phyloP scores from a whole-genome alignment of 2,113 vertebrate genomes.

The Dendrocopos noguchii region DNA sequence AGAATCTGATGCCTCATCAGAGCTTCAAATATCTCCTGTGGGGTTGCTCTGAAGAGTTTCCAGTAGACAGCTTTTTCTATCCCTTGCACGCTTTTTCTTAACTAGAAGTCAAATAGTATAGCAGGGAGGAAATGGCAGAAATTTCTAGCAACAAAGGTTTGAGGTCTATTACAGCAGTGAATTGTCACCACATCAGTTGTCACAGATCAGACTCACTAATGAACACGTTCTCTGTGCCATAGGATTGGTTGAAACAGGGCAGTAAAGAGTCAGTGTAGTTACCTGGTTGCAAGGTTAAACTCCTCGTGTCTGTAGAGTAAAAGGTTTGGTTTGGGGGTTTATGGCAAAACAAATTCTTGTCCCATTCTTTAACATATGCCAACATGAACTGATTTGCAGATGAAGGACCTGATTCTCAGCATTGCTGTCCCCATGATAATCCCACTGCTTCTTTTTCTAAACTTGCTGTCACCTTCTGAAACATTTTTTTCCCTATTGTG shows the following conservation, averaged over 20 bases:
- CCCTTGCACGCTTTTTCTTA: background rate
- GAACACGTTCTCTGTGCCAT: background rate
- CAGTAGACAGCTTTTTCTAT: background rate
- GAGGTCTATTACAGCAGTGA: background rate
- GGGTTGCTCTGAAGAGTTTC: background rate
- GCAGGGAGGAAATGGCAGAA: background rate
- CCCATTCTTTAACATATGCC: background rate
- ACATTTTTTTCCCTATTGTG: background rate
- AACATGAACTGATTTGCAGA: background rate
- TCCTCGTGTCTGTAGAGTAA: background rate
- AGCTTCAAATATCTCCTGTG: constrained; percentile 28
- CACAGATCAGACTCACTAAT: background rate
- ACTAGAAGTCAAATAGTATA: background rate
- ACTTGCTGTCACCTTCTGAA: background rate
- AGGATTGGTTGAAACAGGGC: background rate
- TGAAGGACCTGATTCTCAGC: background rate
- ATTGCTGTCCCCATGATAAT: background rate
- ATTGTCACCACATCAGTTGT: background rate
- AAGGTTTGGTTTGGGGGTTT: background rate
- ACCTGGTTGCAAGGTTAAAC: background rate
- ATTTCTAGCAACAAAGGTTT: background rate
- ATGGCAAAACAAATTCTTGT: background rate
- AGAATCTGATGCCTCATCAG: constrained; percentile 26
- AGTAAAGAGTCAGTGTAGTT: background rate
- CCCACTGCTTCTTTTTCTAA: background rate